A percentile compares a stretch with the other conserved stretches of the same genome.
Conservation (phyloP, 2,888 invertebrate species). For the Heteromurus nitidus region DNA sequence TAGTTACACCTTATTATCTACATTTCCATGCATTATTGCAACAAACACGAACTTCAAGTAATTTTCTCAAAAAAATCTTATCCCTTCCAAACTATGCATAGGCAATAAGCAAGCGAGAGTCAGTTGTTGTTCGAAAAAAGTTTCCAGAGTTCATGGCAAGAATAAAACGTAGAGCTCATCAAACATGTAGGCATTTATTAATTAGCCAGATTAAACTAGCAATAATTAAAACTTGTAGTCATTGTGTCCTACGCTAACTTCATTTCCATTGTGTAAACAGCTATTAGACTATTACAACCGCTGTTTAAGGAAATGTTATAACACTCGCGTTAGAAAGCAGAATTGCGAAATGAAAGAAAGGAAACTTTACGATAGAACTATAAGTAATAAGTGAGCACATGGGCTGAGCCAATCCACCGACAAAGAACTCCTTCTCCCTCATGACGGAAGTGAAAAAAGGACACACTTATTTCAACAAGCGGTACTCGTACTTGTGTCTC, state of each 20-base stretch:
- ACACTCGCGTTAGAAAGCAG: no score
- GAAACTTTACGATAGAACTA: no score
- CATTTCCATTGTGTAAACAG: background rate
- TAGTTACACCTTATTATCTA: no score
- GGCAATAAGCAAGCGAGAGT: background rate
- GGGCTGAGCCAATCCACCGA: no score
- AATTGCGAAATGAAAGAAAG: no score
- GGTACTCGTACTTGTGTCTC: background rate
- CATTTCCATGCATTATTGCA: no score
- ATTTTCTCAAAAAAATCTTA: no score
- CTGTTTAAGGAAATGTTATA: no score
- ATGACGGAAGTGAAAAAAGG: no score
- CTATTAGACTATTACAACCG: conserved; percentile 6
- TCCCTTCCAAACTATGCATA: no score
- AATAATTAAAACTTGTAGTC: conserved; percentile 9
- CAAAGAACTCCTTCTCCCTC: background rate
- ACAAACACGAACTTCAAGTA: no score
- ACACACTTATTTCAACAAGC: conserved; percentile 12
- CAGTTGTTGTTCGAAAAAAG: background rate
- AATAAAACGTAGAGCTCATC: background rate
- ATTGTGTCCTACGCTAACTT: background rate
- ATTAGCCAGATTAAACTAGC: conserved; percentile 24
- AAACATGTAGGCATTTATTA: conserved; percentile 40
- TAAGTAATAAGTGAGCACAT: no score
- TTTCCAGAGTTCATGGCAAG: background rate